These are phyloP conservation scores for Spondyliosoma cantharus DNA, from an alignment of 2,797 vertebrate species.

Conservation along the genomic window DNA sequence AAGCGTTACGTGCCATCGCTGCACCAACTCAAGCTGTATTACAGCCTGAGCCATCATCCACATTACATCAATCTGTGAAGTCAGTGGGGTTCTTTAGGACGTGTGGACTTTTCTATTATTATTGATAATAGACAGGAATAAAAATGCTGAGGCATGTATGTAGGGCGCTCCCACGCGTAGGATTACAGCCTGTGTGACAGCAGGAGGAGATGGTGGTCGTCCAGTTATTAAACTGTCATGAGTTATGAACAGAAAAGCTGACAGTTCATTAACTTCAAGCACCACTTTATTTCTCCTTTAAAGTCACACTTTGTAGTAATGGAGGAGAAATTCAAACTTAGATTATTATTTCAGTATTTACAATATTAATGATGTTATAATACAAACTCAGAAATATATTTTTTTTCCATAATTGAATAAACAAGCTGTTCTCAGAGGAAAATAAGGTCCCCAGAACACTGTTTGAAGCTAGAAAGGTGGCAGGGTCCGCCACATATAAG, in stretches of 20 bases:
- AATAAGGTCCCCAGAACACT: too few relatives aligned
- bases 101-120: conserved; percentile 29
- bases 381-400: too few relatives aligned
- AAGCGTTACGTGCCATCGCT: background rate
- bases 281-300: background rate
- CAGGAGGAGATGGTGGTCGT: conserved; percentile 28
- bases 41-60: background rate
- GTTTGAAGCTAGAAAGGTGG: too few relatives aligned
- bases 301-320: too few relatives aligned
- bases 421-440: too few relatives aligned
- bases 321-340: too few relatives aligned
- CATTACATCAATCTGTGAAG: background rate
- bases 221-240: conserved; percentile 8
- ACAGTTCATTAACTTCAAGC: background rate
- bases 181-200: conserved; percentile 58
- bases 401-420: too few relatives aligned
- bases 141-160: conserved; percentile 49
- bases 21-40: background rate
- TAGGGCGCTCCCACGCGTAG: conserved; percentile 62
- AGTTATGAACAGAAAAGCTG: conserved; percentile 12
- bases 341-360: too few relatives aligned
- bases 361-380: too few relatives aligned
- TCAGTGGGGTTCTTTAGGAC: background rate
- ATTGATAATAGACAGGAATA: conserved; percentile 36
- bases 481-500: too few relatives aligned